Evolutionary conservation across 2,113 vertebrate species (phyloP), one percentile per base, ranked within the genome.

Genomic region (Tragulus kanchil): DNA sequence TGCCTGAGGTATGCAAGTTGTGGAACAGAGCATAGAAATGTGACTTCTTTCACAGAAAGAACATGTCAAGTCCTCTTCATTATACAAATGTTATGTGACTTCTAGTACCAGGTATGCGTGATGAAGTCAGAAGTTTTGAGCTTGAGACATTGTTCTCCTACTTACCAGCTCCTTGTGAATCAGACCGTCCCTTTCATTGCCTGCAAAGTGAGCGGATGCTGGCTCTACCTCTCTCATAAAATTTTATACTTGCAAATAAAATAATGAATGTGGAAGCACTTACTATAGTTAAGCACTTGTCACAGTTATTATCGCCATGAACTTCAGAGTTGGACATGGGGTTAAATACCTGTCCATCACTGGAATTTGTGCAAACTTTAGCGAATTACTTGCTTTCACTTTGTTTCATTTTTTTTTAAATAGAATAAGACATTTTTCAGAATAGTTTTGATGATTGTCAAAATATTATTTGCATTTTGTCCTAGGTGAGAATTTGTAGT

Each of bases 181-280:
- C 89, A 93, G 78, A 65, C 11, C 56, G 52, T 97, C 50, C 36
- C 67, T 93, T 96, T 96, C 86, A 86, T 82, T 96, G 78, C 61
- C 31, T 84, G 83, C 91, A 94, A 95, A 97, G 95, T 94, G 71
- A 94, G 62, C 2, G 1, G 71, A 91, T 93, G 79, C 93, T 96
- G 82, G 31, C 4, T 93, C 86, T 97, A 96, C 85, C 94, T 42
- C 4, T 92, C 79, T 97, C 71, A 28, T 97, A 97, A 97, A 97
- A 36, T 97, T 97, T 97, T 95, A 97, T 81, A 85, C 64, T 23
- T 52, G 96, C 78, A 94, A 97, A 97, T 97, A 96, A 98, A 97
- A 94, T 97, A 94, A 97, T 97, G 86, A 97, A 96, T 84, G 62
- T 95, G 78, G 59, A 95, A 96, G 84, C 73, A 84, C 91, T 97